Evolutionary conservation across 2,797 vertebrate genomes (phyloP).

Genomic region (Zalophus californianus): DNA sequence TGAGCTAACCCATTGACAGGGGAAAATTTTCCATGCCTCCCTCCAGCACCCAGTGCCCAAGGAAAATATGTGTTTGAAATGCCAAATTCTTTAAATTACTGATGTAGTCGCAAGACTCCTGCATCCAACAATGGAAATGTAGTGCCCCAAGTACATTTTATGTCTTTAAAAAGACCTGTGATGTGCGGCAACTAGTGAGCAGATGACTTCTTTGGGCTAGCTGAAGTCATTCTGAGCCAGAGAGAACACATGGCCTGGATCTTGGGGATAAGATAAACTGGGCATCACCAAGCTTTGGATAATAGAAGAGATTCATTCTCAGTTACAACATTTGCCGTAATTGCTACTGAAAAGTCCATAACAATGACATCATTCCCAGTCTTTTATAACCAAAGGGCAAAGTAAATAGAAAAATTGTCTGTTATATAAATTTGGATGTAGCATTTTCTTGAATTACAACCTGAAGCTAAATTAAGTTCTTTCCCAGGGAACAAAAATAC

Average conservation of each 20-base stretch:
- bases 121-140: slow-evolving; percentile 4
- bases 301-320: not conserved
- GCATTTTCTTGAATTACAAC: slow-evolving; percentile 28
- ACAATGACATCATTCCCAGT: slow-evolving; percentile 7
- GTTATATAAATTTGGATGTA: not conserved
- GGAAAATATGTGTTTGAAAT: slow-evolving; percentile 35
- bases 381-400: not conserved
- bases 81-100: not conserved
- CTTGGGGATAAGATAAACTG: slow-evolving; percentile 31
- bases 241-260: not conserved
- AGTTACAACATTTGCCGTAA: not conserved
- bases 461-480: not conserved
- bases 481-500: slow-evolving; percentile 27
- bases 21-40: not conserved
- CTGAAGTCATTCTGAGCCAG: not conserved
- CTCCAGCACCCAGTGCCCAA: not conserved
- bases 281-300: not conserved
- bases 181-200: not conserved
- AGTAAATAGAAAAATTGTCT: not conserved
- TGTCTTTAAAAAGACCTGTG: slow-evolving; percentile 38
- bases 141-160: not conserved
- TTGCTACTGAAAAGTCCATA: not conserved
- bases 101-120: not conserved
- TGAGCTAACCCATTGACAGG: not conserved
- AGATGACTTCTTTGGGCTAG: not conserved